Percentiles rank a stretch among this genome's conserved stretches.
Conservation (phyloP, 1,140 invertebrate genomes). For the Panagrolaimus sp. region DNA sequence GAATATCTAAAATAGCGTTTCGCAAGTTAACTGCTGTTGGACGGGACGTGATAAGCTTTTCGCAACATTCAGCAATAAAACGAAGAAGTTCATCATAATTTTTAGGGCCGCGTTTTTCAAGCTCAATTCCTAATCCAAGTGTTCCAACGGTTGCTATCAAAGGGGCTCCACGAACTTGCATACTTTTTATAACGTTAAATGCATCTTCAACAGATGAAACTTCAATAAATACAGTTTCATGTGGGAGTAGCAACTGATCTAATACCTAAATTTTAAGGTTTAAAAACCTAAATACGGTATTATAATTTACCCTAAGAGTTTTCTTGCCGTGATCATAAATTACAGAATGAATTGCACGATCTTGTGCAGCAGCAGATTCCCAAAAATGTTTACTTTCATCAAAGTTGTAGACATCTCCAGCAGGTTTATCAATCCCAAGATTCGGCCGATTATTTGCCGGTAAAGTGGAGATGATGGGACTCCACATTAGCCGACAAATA, state of each 20-base stretch:
- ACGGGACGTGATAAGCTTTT: conserved; percentile 81
- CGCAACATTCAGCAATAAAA: conserved; percentile 74
- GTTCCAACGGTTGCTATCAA: conserved; percentile 86
- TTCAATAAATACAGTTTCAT: conserved; percentile 72
- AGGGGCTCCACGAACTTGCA: conserved; percentile 90
- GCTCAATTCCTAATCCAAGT: conserved; percentile 79
- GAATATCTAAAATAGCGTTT: conserved; percentile 69
- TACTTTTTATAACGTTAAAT: conserved; percentile 85
- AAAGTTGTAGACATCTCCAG: not conserved
- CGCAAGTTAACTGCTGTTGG: conserved; percentile 95
- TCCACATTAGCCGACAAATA: too few relatives aligned
- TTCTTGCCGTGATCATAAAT: not conserved
- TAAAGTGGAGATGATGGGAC: too few relatives aligned
- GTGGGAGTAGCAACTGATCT: conserved; percentile 81
- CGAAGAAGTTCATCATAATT: conserved; percentile 68
- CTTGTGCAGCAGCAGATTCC: conserved; percentile 10
- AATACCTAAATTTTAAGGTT: conserved; percentile 68
- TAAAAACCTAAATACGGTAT: not conserved
- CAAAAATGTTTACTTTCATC: not conserved
- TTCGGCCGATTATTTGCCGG: too few relatives aligned
- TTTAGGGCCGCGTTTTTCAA: conserved; percentile 64
- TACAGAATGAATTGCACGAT: conserved; percentile 6
- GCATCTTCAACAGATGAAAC: conserved; percentile 82
- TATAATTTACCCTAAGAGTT: not conserved
- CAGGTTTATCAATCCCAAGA: too few relatives aligned